Base-by-base conservation (phyloP, 2,797 vertebrate genomes). In the Myotis planiceps region DNA sequence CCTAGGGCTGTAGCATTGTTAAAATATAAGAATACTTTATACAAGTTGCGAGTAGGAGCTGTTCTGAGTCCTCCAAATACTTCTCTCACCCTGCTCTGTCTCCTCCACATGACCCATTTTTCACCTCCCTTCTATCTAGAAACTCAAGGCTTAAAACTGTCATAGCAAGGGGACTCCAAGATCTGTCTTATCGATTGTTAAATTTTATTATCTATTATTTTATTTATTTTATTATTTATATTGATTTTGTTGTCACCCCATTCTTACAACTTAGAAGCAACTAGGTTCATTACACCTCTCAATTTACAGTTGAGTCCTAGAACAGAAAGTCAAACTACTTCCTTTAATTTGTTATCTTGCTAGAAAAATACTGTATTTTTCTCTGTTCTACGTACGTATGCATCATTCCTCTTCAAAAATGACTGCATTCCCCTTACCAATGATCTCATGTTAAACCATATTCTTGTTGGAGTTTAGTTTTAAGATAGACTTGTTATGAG, bases 401-500 rank as follows among this genome's bases (percentile, higher is more conserved):
- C 12, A 29, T 39, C 19, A 19, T 34, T 45, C 6, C 1, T 88
- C 13, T 88, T 79, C 47, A 29, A 76, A 95, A 94, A 87, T 1
- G 23, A 71, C 47, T 32, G 32, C 58, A 7, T 13, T 83, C 9
- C 63, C 47, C 34, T 87, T 72, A 58, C 29, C 32, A 63, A 60
- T 15, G 32, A 83, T 65, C 2, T 19, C 21, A 58, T 18, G 25
- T 87, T 90, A 84, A 78, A 81, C 5, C 42, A 37, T 75, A 85
- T 81, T 39, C 55, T 92, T 49, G 12, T 58, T 90, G 51, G 34
- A 51, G 37, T 79, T 96, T 94, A 23, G 49, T 90, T 90, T 92
- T 81, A 65, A 90, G 87, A 90, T 81, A 53, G 14, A 15, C 27
- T 94, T 92, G 15, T 69, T 95, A 91, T 80, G 71, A 81, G 75